Evolutionary conservation across 2,888 invertebrate genomes (phyloP), one percentile per base, ranked within the genome.

Genomic region (Xestia ashworthii): DNA sequence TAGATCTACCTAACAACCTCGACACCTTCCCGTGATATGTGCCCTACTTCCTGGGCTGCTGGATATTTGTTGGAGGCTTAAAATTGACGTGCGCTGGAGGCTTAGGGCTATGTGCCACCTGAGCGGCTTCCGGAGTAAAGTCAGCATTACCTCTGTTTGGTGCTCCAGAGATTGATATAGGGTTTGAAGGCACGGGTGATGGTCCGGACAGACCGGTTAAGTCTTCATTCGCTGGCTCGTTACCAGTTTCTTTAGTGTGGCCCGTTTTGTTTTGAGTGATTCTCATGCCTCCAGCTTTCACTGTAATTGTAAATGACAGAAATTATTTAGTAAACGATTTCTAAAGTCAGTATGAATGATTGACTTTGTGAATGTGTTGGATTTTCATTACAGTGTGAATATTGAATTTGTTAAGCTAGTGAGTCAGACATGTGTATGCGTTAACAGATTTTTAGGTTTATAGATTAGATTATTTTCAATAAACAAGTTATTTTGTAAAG

Each of bases 221-320:
- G 90, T 98, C 98, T 92, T 98, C 98, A 72, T 97, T 97, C 6
- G 97, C 94, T 14, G 97, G 89, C 88, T 97, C 97, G 92, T 97
- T 98, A 16, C 86, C 66, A 2, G 78, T 71, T 74, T 98, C 97
- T 87, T 97, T 98, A 62, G 97, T 95, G 88, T 98, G 97, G 11
- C 98, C 97, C 1, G 97, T 95, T 94, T 99, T 99, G 92, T 99
- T 98, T 91, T 99, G 99, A 22, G 98, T 98, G 90, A 99, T 99
- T 88, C 99, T 97, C 99, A 99, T 99, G 4, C 99, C 99, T 71
- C 99, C 99, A 77, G 98, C 99, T 97, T 99, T 99, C 5, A 99
- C 99, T 99, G 94, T 72, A 74, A 80, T 64, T 44, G n/a, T 32
- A 69, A 67, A 71, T 25, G 1, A 44, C 50, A 12, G 11, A 46